These are phyloP conservation scores for Oreohelix idahoensis DNA, from an alignment of 1,140 invertebrate species.

Conservation along the genomic window DNA sequence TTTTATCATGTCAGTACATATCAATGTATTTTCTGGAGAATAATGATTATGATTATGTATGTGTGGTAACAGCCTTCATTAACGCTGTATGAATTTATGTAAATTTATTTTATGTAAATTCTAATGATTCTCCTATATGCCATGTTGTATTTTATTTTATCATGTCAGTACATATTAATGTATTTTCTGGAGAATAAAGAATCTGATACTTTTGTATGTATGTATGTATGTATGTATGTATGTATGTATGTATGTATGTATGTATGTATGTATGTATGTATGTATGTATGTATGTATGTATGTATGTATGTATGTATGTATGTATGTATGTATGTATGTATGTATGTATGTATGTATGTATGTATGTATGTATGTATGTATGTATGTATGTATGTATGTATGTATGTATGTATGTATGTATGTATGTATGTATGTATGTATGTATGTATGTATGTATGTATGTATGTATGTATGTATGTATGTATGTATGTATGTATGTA, in stretches of 20 bases:
- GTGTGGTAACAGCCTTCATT: too few relatives aligned
- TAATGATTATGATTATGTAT: too few relatives aligned
- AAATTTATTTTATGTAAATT: too few relatives aligned
- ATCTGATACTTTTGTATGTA: neutral
- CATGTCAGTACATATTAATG: too few relatives aligned
- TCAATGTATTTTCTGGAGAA: too few relatives aligned
- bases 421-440: conserved; percentile 20
- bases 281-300: conserved; percentile 10
- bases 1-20: too few relatives aligned
- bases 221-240: conserved; percentile 7
- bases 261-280: conserved; percentile 10
- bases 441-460: conserved; percentile 7
- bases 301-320: neutral
- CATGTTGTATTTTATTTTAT: too few relatives aligned
- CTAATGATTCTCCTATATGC: too few relatives aligned
- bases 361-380: neutral
- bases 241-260: conserved; percentile 10
- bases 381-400: conserved; percentile 1
- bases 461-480: conserved; percentile 11
- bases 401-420: conserved; percentile 19
- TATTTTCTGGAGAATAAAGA: too few relatives aligned
- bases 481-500: conserved; percentile 15
- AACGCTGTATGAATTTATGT: too few relatives aligned
- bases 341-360: neutral
- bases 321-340: conserved; percentile 31